Percentiles rank a stretch among this genome's conserved stretches.
Conservation (phyloP, 2,888 invertebrate genomes). For the Drosophila helvetica region DNA sequence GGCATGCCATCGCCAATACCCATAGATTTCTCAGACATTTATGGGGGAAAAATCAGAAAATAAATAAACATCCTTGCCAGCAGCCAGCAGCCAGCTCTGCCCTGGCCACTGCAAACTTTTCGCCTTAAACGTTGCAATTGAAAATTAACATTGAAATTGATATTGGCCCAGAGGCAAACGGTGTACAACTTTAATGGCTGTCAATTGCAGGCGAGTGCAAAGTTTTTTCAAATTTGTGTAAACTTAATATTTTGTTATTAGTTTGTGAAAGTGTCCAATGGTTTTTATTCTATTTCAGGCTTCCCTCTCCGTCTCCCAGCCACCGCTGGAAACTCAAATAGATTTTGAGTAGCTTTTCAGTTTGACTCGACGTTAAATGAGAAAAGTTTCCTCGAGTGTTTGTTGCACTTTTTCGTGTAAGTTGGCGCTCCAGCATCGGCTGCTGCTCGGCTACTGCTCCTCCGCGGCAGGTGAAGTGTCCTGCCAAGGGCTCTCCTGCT, state of each 20-base stretch:
- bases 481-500: slow-evolving; percentile 34
- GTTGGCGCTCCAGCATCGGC: slow-evolving; percentile 21
- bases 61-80: slow-evolving; percentile 22
- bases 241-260: slow-evolving; percentile 75
- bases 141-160: slow-evolving; percentile 77
- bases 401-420: slow-evolving; percentile 70
- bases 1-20: slow-evolving; percentile 39
- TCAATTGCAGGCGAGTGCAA: slow-evolving; percentile 56
- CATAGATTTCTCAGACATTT: slow-evolving; percentile 43
- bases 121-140: slow-evolving; percentile 60
- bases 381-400: slow-evolving; percentile 74
- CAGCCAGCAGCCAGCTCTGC: background rate
- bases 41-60: slow-evolving; percentile 2
- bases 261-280: slow-evolving; percentile 63
- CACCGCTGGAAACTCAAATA: slow-evolving; percentile 58
- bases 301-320: slow-evolving; percentile 3
- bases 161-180: slow-evolving; percentile 53
- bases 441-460: slow-evolving; percentile 8
- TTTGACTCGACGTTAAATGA: slow-evolving; percentile 75
- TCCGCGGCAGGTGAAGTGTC: slow-evolving; percentile 56
- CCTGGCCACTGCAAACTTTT: slow-evolving; percentile 23
- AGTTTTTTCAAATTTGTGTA: slow-evolving; percentile 55
- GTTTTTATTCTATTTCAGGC: slow-evolving; percentile 45
- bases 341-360: slow-evolving; percentile 79
- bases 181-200: slow-evolving; percentile 65